Evolutionary conservation across 2,113 vertebrate genomes (phyloP).

Genomic region (Amphilophus citrinellus): DNA sequence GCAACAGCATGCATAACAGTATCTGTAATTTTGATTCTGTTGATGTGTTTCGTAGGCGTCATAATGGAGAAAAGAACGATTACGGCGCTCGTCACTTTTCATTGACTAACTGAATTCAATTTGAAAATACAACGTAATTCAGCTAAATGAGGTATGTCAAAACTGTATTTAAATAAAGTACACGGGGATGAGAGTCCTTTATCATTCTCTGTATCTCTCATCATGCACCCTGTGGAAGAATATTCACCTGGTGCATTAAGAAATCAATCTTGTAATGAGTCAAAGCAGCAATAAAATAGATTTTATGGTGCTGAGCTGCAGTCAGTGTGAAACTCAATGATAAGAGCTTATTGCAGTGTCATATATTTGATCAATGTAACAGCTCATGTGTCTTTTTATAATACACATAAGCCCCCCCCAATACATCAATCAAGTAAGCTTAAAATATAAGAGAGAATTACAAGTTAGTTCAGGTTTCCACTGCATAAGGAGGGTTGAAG

Average conservation of each 20-base stretch:
- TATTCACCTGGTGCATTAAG: conserved; percentile 49
- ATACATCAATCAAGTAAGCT: neutral
- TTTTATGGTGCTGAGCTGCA: conserved; percentile 40
- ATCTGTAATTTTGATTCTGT: neutral
- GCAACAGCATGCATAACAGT: neutral
- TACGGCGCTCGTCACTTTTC: neutral
- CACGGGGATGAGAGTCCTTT: neutral
- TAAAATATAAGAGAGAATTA: neutral
- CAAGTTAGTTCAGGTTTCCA: neutral
- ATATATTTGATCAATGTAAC: conserved; percentile 34
- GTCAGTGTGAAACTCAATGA: conserved; percentile 32
- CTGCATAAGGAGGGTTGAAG: neutral
- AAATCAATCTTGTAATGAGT: conserved; percentile 55
- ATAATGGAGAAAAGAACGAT: neutral
- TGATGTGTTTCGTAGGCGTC: neutral
- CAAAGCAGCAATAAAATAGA: conserved; percentile 41
- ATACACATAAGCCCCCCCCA: neutral
- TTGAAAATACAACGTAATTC: neutral
- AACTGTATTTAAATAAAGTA: conserved; percentile 34
- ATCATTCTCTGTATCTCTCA: neutral
- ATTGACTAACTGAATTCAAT: conserved; percentile 2
- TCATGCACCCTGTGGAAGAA: neutral
- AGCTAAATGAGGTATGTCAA: conserved; percentile 19
- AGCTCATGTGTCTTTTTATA: conserved; percentile 4
- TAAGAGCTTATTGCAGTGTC: conserved; percentile 54